Conservation (phyloP, 2,888 invertebrate genomes). For the Drosophila neonasuta region DNA sequence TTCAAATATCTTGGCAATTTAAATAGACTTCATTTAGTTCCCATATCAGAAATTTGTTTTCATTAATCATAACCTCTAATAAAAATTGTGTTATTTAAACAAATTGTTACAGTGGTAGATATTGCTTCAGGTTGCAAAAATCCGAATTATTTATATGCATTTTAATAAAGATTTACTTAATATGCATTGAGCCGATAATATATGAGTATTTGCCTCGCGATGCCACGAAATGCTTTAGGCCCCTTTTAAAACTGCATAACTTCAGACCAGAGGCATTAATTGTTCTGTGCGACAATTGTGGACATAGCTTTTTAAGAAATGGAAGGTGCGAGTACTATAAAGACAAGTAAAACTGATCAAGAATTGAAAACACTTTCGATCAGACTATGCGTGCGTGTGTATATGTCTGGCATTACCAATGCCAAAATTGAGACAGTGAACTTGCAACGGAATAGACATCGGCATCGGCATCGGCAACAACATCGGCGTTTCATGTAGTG, state of each 20-base stretch:
- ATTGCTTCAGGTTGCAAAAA: too few species aligned
- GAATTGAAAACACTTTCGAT: constrained; percentile 71
- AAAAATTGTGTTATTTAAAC: too few species aligned
- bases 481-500: constrained; percentile 37
- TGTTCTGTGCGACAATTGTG: constrained; percentile 67
- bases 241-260: background rate
- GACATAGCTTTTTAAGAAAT: constrained; percentile 74
- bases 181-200: too few species aligned
- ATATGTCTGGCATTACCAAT: constrained; percentile 4
- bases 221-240: too few species aligned
- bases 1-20: too few species aligned
- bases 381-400: constrained; percentile 22
- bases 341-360: constrained; percentile 55
- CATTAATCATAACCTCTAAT: too few species aligned
- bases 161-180: too few species aligned
- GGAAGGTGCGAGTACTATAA: constrained; percentile 50
- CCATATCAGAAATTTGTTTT: too few species aligned
- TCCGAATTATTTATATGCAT: too few species aligned
- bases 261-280: background rate
- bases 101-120: too few species aligned
- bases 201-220: too few species aligned
- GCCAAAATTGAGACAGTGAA: constrained; percentile 27
- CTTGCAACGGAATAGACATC: constrained; percentile 25
- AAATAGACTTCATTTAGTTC: too few species aligned
- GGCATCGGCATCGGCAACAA: background rate